A percentile compares a stretch with the other conserved stretches of the same genome.
These are phyloP conservation scores for Scolopax rusticola DNA, from an alignment of 2,797 vertebrate species.

Conservation along the genomic window DNA sequence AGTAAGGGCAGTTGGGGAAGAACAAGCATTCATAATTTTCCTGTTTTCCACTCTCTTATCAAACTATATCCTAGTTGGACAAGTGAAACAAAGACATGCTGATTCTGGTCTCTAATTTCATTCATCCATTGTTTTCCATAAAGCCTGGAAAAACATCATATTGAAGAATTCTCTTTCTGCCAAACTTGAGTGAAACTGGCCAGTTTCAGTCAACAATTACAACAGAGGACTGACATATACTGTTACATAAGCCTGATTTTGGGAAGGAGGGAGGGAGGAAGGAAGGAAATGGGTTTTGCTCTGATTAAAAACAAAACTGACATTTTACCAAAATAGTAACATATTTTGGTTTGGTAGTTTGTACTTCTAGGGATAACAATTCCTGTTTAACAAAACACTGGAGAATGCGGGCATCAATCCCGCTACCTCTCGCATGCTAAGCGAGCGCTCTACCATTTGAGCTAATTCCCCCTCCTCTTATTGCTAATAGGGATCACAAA, in stretches of 20 bases:
- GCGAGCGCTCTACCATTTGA: constrained; percentile 71
- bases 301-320: background rate
- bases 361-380: background rate
- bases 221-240: background rate
- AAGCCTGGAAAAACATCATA: background rate
- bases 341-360: rapidly evolving
- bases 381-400: background rate
- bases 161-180: background rate
- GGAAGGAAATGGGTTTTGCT: background rate
- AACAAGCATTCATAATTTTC: background rate
- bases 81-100: background rate
- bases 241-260: background rate
- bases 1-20: background rate
- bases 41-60: background rate
- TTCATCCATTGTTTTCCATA: background rate
- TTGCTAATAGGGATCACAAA: rapidly evolving
- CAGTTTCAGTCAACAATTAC: background rate
- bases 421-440: constrained; percentile 75
- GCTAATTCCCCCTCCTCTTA: background rate
- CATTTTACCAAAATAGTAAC: rapidly evolving
- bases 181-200: background rate
- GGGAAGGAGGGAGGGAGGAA: background rate
- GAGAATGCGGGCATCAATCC: constrained; percentile 68
- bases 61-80: background rate
- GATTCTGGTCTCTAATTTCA: background rate